Evolutionary conservation across 2,113 vertebrate genomes (phyloP).

Genomic region (Solenodon paradoxus): DNA sequence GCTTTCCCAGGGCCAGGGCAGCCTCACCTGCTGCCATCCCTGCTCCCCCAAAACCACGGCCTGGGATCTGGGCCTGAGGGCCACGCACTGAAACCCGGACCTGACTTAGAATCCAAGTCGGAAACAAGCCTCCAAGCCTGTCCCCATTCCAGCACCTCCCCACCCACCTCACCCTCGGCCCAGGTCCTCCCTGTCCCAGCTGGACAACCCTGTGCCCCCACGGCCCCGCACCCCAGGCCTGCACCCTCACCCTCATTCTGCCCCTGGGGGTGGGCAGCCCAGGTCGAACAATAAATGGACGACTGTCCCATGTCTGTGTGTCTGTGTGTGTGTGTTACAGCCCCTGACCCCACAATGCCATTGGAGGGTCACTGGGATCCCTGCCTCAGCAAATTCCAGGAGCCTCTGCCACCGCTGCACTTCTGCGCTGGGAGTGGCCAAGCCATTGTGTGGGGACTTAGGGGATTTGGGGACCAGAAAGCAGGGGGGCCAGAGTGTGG

Average conservation of each 20-base stretch:
- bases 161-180: background rate
- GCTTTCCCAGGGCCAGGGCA: background rate
- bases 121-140: background rate
- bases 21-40: background rate
- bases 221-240: too few species aligned
- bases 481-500: conserved; percentile 10
- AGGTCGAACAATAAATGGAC: conserved; percentile 51
- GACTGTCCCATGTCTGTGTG: background rate
- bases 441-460: conserved; percentile 69
- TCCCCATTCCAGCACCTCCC: background rate
- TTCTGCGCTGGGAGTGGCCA: conserved; percentile 66
- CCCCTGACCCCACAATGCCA: too few species aligned
- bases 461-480: conserved; percentile 62
- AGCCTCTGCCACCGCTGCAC: conserved; percentile 49
- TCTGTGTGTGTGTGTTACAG: background rate
- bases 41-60: background rate
- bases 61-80: background rate
- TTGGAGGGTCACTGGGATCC: conserved; percentile 6
- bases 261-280: background rate
- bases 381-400: conserved; percentile 69
- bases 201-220: background rate
- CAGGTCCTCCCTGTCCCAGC: background rate
- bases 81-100: background rate
- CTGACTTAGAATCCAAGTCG: background rate
- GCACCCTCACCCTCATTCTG: background rate